Conservation (phyloP, 2,113 vertebrate genomes). For the Vulpes ferrilata region DNA sequence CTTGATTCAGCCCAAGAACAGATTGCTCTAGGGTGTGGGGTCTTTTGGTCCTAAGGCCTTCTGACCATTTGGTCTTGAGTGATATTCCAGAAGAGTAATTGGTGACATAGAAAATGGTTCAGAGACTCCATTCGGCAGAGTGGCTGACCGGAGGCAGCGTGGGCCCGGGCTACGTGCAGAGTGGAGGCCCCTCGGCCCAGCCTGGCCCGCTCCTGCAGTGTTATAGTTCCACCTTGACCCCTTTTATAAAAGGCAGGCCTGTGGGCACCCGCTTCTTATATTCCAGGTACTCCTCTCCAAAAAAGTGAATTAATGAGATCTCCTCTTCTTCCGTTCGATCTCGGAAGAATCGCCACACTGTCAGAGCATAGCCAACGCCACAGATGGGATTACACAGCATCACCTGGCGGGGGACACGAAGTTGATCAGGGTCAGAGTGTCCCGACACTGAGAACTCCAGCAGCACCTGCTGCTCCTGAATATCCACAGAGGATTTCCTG, state of each 20-base stretch:
- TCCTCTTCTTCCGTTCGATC: slow-evolving; percentile 98
- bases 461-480: neutral
- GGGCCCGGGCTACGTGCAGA: neutral
- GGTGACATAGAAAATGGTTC: slow-evolving; percentile 16
- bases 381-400: slow-evolving; percentile 97
- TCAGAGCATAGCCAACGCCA: slow-evolving; percentile 93
- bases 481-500: accelerated
- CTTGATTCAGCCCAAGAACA: neutral
- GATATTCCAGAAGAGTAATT: slow-evolving; percentile 55
- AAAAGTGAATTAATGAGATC: slow-evolving; percentile 96
- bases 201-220: accelerated
- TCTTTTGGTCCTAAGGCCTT: slow-evolving; percentile 64
- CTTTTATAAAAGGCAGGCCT: slow-evolving; percentile 96
- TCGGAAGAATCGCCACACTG: slow-evolving; percentile 97
- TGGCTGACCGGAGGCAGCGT: neutral
- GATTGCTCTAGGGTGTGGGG: neutral
- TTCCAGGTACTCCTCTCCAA: slow-evolving; percentile 96
- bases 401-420: slow-evolving; percentile 86
- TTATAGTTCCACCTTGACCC: slow-evolving; percentile 93
- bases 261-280: slow-evolving; percentile 96
- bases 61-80: slow-evolving; percentile 50
- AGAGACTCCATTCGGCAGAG: neutral
- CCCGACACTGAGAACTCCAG: accelerated
- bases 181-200: accelerated
- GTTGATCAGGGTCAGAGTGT: accelerated